phyloP scores from a whole-genome alignment of 2,888 invertebrate species.

The Anthophora plumipes region DNA sequence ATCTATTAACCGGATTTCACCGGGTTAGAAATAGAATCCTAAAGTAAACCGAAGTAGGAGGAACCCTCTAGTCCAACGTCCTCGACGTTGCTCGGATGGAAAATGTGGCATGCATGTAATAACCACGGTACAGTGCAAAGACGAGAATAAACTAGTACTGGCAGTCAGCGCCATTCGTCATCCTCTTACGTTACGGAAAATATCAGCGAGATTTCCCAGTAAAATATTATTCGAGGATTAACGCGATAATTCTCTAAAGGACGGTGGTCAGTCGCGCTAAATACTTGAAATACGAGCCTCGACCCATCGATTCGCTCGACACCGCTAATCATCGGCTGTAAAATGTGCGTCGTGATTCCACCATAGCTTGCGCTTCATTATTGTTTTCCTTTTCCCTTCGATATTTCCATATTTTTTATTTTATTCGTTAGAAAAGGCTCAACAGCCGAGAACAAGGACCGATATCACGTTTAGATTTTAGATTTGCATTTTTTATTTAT shows the following conservation, averaged over 20 bases:
- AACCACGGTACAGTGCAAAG: constrained; percentile 44
- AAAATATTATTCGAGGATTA: constrained; percentile 50
- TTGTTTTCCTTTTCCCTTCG: too few species aligned
- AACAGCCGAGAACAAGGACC: not conserved
- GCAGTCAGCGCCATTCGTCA: constrained; percentile 40
- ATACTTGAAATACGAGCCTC: constrained; percentile 37
- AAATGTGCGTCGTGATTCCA: not conserved
- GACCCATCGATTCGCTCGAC: not conserved
- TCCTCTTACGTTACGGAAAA: constrained; percentile 33
- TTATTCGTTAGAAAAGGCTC: not conserved
- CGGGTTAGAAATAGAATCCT: not conserved
- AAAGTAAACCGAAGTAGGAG: constrained; percentile 17
- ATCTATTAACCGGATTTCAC: too few species aligned
- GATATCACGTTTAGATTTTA: too few species aligned
- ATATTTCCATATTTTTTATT: not conserved
- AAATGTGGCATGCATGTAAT: constrained; percentile 37
- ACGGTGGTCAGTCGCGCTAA: constrained; percentile 37
- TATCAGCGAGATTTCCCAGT: constrained; percentile 49
- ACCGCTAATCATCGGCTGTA: constrained; percentile 1
- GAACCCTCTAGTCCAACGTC: not conserved
- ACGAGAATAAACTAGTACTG: constrained; percentile 52
- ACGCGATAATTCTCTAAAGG: constrained; percentile 46
- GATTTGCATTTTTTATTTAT: too few species aligned
- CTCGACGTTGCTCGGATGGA: not conserved
- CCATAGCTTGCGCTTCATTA: not conserved